phyloP scores from a whole-genome alignment of 2,888 invertebrate genomes.

The Epsilonema sp. region DNA sequence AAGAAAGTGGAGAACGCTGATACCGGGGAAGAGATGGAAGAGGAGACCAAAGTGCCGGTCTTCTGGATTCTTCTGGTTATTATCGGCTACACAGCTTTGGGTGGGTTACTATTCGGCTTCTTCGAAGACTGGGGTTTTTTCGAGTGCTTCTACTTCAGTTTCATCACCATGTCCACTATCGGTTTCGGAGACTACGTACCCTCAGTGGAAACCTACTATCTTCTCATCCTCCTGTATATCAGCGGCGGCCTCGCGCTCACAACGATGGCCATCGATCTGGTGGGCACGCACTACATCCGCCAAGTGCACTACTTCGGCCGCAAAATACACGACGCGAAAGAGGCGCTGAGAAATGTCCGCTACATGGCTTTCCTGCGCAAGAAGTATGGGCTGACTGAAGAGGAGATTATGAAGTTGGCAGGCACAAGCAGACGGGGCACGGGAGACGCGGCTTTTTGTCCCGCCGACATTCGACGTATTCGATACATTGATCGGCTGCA shows the following conservation, averaged over 20 bases:
- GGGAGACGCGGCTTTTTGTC: slow-evolving; percentile 1
- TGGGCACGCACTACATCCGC: slow-evolving; percentile 7
- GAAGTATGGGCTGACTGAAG: slow-evolving; percentile 6
- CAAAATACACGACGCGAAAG: slow-evolving; percentile 2
- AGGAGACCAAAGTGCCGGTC: slow-evolving; percentile 3
- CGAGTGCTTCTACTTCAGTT: slow-evolving; percentile 7
- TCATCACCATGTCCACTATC: slow-evolving; percentile 10
- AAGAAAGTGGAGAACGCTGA: background rate
- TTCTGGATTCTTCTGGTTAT: slow-evolving; percentile 4
- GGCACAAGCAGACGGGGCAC: background rate
- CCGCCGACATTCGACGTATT: slow-evolving; percentile 1
- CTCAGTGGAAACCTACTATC: slow-evolving; percentile 4
- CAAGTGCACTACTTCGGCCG: slow-evolving; percentile 9
- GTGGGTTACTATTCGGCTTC: slow-evolving; percentile 4
- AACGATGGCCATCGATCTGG: slow-evolving; percentile 7
- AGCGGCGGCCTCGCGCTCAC: slow-evolving; percentile 1
- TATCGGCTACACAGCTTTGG: slow-evolving; percentile 8
- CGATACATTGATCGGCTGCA: slow-evolving; percentile 5
- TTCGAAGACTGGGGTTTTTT: slow-evolving; percentile 7
- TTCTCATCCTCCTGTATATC: slow-evolving; percentile 7
- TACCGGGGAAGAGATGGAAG: background rate
- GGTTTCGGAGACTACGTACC: slow-evolving; percentile 10
- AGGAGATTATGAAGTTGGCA: slow-evolving; percentile 1
- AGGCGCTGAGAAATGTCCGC: slow-evolving; percentile 7
- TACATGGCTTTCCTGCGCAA: slow-evolving; percentile 5